Percentiles rank a stretch among this genome's conserved stretches.
phyloP scores from a whole-genome alignment of 2,888 invertebrate genomes.

The Ophioninae sp. region DNA sequence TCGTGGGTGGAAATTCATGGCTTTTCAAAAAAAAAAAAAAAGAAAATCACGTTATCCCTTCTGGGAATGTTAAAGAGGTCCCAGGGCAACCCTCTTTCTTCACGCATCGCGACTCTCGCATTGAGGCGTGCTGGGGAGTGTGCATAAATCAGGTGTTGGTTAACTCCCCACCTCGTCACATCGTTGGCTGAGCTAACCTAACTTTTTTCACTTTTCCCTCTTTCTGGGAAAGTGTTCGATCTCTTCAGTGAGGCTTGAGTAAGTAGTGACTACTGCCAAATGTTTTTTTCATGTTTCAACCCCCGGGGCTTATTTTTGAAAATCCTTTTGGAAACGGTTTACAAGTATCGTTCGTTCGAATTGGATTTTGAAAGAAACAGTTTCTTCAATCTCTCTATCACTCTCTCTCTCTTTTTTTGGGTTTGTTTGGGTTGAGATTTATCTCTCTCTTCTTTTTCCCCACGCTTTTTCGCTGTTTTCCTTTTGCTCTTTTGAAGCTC shows the following conservation, averaged over 20 bases:
- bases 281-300: conserved; percentile 40
- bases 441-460: background rate
- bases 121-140: conserved; percentile 15
- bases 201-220: conserved; percentile 7
- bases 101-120: conserved; percentile 4
- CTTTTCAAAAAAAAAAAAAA: no score
- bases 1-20: no score
- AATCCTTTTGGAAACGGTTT: conserved; percentile 5
- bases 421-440: conserved; percentile 4
- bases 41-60: no score
- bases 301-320: conserved; percentile 12
- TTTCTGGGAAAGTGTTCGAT: conserved; percentile 16
- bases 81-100: conserved; percentile 8
- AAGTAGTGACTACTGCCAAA: conserved; percentile 30
- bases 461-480: background rate
- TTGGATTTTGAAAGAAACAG: conserved; percentile 49
- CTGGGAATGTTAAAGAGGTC: background rate
- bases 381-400: background rate
- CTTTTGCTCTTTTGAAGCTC: conserved; percentile 16
- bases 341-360: conserved; percentile 26
- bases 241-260: conserved; percentile 3
- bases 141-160: conserved; percentile 48
- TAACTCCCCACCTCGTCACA: conserved; percentile 32
- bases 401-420: background rate
- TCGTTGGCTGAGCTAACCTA: conserved; percentile 31